Evolutionary conservation across 2,797 vertebrate species (phyloP), one percentile per base, ranked within the genome.

Genomic region (Petrocephalus schoutedeni): DNA sequence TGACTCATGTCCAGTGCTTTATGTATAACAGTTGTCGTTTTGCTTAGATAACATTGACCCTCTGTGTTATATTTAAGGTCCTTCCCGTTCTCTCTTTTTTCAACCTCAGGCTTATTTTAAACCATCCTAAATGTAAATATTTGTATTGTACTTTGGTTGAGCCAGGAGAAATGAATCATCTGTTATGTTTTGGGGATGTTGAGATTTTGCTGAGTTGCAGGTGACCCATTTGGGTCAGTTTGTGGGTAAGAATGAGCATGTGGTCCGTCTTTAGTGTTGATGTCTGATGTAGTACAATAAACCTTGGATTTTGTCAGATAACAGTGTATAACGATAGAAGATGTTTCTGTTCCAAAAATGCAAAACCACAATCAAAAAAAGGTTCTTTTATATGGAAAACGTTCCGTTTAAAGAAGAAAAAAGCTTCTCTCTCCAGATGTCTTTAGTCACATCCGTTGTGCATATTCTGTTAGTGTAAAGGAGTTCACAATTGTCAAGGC

Each of bases 211-310:
- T 51, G 21, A 36, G 67, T 23, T 77, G 49, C 59, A 91, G 92
- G 91, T 93, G 92, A 90, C 91, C 91, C 86, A 21, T 57, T 59
- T 85, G 86, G 32, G 49, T 59, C 64, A 21, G 21, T 53, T 64
- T 57, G 67, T 58, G 82, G 19, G 41, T 71, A 41, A 41, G 56
- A n/a, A 54, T 58, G 56, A 51, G 49, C 23, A 51, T 64, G 36
- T 88, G 80, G 45, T 10, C 41, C 14, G 28, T 45, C 54, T 56
- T 89, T 57, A 67, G 77, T 89, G 51, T 87, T 51, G 59, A 19
- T 86, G 83, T 23, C 61, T 16, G 53, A 23, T 53, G 45, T 28
- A 56, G 67, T 56, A 23, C 21, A 87, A 45, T 61, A 56, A 51
- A 56, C n/a, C 86, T 49, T 32, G 41, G 45, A 28, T 51, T 67